These are phyloP conservation scores for Trilocha varians DNA, from an alignment of 2,888 invertebrate species.

Conservation along the genomic window DNA sequence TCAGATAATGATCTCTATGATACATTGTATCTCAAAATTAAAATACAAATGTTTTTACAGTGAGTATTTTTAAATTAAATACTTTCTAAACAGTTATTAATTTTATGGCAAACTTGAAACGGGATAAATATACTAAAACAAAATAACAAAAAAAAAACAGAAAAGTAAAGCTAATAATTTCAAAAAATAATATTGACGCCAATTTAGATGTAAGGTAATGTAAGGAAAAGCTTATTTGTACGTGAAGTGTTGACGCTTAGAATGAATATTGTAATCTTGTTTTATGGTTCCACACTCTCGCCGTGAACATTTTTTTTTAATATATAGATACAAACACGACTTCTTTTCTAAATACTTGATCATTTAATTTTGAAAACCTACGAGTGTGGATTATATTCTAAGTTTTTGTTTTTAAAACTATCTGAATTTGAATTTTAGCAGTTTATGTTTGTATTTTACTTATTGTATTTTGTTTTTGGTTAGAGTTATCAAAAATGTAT, in stretches of 20 bases:
- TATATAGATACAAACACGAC: constrained; percentile 7
- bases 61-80: not conserved
- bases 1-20: not conserved
- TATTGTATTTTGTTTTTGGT: no score
- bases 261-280: constrained; percentile 9
- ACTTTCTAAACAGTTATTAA: not conserved
- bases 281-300: not conserved
- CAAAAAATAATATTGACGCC: constrained; percentile 56
- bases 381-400: no score
- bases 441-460: no score
- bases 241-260: constrained; percentile 29
- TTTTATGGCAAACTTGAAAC: constrained; percentile 8
- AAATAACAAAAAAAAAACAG: not conserved
- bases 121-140: not conserved
- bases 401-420: not conserved
- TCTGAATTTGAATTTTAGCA: not conserved
- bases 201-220: constrained; percentile 53
- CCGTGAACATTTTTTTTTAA: constrained; percentile 12
- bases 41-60: not conserved
- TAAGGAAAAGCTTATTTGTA: constrained; percentile 39
- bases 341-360: not conserved
- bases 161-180: not conserved
- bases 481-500: no score
- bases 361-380: not conserved
- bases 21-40: not conserved